Evolutionary conservation across 2,888 invertebrate genomes (phyloP), one percentile per base, ranked within the genome.

Genomic region (Eupelmus urozonus): DNA sequence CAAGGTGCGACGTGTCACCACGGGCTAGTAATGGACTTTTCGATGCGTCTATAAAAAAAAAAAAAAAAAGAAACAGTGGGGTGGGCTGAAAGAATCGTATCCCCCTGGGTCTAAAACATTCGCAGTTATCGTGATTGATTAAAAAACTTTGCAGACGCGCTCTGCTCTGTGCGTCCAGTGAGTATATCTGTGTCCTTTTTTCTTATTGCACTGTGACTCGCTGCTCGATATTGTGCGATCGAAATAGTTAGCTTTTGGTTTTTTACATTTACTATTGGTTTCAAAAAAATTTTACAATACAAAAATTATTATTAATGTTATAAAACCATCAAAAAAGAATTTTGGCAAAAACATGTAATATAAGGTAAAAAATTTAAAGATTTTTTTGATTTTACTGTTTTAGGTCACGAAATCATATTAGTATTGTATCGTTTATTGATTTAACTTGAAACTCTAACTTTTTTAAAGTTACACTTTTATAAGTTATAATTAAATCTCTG

Each of bases 101-200:
- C 20, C 13, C 20, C 42, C 18, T 23, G 57, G 23, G 25, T n/a
- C 23, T 1, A 1, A 23, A 18, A 40, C 42, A 34, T 29, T 51
- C 66, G 53, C 53, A 23, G 53, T 66, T 66, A 53, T 69, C 57
- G 69, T 57, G 69, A 69, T 69, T 69, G 69, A 69, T 69, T 69
- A 69, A 69, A 69, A 69, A 69, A 69, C 69, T 69, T 69, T 57
- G 57, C 69, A 57, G 69, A 69, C 69, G 45, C 40, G 53, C 27
- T 25, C 45, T 57, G 4, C 20, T 29, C 5, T 16, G 18, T 18
- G 2, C 51, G 66, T 66, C 53, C 53, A 3, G 18, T 2, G 45
- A 2, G 2, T 63, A 13, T 16, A 23, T 11, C 16, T 45, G 25
- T 42, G 23, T 0, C 59, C 16, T 53, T 53, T 59, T 59, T 29